A percentile compares a stretch with the other conserved stretches of the same genome.
phyloP scores from a whole-genome alignment of 2,888 invertebrate species.

The Drosophila recens region DNA sequence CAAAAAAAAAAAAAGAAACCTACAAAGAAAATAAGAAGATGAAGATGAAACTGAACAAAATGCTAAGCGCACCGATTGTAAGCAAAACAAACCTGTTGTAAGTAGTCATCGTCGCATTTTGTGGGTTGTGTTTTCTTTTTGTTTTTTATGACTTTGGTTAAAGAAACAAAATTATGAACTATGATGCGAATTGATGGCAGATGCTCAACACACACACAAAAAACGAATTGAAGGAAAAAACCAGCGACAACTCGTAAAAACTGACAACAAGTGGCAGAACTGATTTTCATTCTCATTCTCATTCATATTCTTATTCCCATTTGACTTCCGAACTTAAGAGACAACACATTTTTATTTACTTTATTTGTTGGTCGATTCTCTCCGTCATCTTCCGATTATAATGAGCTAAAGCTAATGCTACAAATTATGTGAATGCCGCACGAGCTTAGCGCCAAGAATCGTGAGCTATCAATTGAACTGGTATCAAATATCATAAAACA shows the following conservation, averaged over 20 bases:
- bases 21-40: constrained; percentile 1
- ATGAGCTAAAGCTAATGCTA: constrained; percentile 45
- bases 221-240: constrained; percentile 3
- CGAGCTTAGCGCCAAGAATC: constrained; percentile 49
- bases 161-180: constrained; percentile 42
- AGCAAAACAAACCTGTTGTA: constrained; percentile 46
- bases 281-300: constrained; percentile 17
- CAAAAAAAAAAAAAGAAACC: constrained; percentile 34
- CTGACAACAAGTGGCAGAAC: constrained; percentile 57
- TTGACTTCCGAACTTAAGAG: constrained; percentile 76
- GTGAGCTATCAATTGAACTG: constrained; percentile 46
- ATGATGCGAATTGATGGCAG: constrained; percentile 56
- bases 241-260: constrained; percentile 56
- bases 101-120: constrained; percentile 35
- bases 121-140: constrained; percentile 6
- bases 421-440: constrained; percentile 75
- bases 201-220: background rate
- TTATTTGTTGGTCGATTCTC: constrained; percentile 12
- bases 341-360: constrained; percentile 13
- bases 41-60: constrained; percentile 14
- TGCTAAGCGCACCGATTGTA: constrained; percentile 43
- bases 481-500: constrained; percentile 30
- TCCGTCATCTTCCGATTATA: constrained; percentile 12
- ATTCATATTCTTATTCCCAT: constrained; percentile 4
- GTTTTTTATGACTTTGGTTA: constrained; percentile 38